These are phyloP conservation scores for Portunus trituberculatus DNA, from an alignment of 1,140 invertebrate species.

Conservation along the genomic window DNA sequence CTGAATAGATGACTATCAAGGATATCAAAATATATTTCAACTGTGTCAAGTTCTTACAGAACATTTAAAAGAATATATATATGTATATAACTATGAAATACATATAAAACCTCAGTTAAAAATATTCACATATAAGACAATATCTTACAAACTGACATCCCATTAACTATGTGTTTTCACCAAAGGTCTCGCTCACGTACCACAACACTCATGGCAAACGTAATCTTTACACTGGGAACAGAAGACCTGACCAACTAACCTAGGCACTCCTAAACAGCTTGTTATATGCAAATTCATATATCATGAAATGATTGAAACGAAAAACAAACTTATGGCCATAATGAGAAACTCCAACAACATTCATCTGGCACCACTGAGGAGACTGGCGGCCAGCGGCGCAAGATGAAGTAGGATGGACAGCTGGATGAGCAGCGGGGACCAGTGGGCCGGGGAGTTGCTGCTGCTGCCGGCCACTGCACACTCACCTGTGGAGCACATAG, in stretches of 20 bases:
- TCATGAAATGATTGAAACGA: not conserved
- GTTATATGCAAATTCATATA: not conserved
- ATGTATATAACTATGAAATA: conserved; percentile 56
- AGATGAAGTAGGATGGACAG: not conserved
- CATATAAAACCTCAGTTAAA: conserved; percentile 54
- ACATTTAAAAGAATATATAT: conserved; percentile 74
- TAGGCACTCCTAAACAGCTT: conserved; percentile 14
- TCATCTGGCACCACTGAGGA: conserved; percentile 32
- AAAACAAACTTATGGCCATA: not conserved
- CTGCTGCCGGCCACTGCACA: conserved; percentile 52
- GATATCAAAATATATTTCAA: conserved; percentile 68
- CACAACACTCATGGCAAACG: conserved; percentile 24
- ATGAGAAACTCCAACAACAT: not conserved
- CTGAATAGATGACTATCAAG: conserved; percentile 60
- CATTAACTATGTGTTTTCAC: conserved; percentile 40
- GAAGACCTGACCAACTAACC: not conserved
- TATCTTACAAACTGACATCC: conserved; percentile 59
- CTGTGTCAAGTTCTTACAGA: conserved; percentile 59
- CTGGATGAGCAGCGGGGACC: not conserved
- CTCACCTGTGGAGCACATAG: conserved; percentile 17
- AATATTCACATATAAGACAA: conserved; percentile 46
- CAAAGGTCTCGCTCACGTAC: conserved; percentile 4
- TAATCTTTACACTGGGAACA: not conserved
- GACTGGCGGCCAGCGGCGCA: not conserved
- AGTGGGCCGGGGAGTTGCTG: not conserved